phyloP scores from a whole-genome alignment of 2,797 vertebrate species.

The Tachyglossus aculeatus region DNA sequence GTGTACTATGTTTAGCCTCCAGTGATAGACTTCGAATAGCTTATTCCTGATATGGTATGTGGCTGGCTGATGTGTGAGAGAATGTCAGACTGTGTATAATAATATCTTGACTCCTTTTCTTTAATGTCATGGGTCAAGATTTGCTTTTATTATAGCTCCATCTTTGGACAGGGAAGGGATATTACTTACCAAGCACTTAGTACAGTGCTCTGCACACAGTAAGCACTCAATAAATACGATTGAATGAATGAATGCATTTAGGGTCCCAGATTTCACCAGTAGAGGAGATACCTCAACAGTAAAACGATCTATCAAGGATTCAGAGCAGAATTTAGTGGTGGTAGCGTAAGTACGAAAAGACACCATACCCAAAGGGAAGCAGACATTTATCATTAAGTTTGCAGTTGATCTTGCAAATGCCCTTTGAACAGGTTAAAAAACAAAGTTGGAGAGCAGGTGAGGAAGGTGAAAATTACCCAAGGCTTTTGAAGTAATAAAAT shows the following conservation, averaged over 20 bases:
- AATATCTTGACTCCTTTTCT: too few species aligned
- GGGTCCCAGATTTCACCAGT: neutral
- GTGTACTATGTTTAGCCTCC: too few species aligned
- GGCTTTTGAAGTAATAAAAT: conserved; percentile 20
- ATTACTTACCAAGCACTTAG: too few species aligned
- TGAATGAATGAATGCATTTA: neutral
- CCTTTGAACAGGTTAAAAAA: neutral
- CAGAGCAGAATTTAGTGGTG: neutral
- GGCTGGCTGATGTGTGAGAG: too few species aligned
- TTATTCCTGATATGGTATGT: too few species aligned
- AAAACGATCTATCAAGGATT: neutral
- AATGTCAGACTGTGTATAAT: too few species aligned
- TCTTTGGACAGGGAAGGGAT: too few species aligned
- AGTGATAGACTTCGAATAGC: too few species aligned
- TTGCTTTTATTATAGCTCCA: too few species aligned
- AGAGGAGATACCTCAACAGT: neutral
- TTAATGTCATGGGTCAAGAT: too few species aligned
- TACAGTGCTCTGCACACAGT: too few species aligned
- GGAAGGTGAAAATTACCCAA: neutral
- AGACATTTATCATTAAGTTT: neutral
- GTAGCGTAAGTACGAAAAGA: neutral
- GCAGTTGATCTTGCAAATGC: neutral
- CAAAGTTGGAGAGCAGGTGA: neutral
- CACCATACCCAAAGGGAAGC: neutral
- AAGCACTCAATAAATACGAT: too few species aligned